Base-by-base conservation (phyloP, 53 echinoderm and acorn worm species). In the Antedon mediterranea region DNA sequence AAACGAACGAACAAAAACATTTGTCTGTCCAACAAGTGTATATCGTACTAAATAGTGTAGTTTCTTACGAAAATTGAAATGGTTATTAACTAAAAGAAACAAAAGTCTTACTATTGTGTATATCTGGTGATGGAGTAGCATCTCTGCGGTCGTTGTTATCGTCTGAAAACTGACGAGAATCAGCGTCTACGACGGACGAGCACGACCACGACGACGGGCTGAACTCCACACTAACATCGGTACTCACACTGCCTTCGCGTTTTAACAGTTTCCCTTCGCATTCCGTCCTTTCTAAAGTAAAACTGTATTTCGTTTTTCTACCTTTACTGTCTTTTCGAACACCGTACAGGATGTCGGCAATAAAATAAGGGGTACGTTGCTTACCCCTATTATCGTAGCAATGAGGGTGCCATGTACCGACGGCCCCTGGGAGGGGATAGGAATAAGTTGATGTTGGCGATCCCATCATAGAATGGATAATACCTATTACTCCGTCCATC, bases 351-450 rank as follows among this genome's bases (percentile, higher is more conserved):
- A 98, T 98, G 43, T 98, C 98, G 31, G 88, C 85, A 20, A 98
- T 92, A 76, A 86, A 93, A 77, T 92, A 93, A 26, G 98, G 98
- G 30, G 98, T 98, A 0, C 87, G 92, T 4, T 92, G 85, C 76
- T 97, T 98, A 29, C 85, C 80, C 0, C 84, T 80, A n/a, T 88
- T 88, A n/a, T 92, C 84, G 88, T 98, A 98, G 73, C 85, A 93
- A 43, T 98, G 98, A 3, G 98, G 98, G 31, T 98, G 98, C 98
- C 98, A 98, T 31, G 98, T 98, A 26, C 98, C 98, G 20, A 98
- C 87, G 0, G 98, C 92, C 71, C 92, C 89, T 28, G 93, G 75
- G 2, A 90, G 87, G 14, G 98, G 98, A 43, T 90, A 84, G 43
- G 86, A 83, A 0, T 90, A 81, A 32, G 88, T 74, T 0, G 83